Evolutionary conservation across 2,113 vertebrate genomes (phyloP).

Genomic region (Microtus oregoni): DNA sequence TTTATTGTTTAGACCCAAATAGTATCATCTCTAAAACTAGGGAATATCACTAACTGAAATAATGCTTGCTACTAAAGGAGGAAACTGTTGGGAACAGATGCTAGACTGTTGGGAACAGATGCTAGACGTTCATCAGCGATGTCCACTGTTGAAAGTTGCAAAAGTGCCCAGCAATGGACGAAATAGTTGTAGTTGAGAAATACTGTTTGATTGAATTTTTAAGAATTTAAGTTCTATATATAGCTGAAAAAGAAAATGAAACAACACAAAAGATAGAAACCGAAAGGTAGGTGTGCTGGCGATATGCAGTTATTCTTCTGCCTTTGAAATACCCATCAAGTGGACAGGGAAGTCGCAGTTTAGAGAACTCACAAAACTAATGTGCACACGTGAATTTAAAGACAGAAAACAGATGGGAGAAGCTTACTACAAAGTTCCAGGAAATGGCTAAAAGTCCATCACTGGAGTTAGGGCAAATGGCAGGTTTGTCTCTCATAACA

Average conservation of each 20-base stretch:
- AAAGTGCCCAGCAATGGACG: neutral
- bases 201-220: neutral
- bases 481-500: neutral
- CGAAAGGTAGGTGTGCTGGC: neutral
- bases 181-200: neutral
- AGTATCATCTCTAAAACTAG: neutral
- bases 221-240: conserved; percentile 1
- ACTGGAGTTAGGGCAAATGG: neutral
- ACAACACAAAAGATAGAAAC: conserved; percentile 14
- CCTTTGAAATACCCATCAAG: neutral
- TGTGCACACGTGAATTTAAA: neutral
- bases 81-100: neutral
- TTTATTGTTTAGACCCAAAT: neutral
- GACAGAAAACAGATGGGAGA: neutral
- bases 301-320: neutral
- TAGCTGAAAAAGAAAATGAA: conserved; percentile 38
- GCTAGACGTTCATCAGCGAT: neutral
- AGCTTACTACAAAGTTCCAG: neutral
- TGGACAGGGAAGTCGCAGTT: neutral
- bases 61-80: neutral
- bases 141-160: neutral
- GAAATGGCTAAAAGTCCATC: conserved; percentile 1
- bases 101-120: neutral
- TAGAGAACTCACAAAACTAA: conserved; percentile 9
- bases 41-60: neutral